Evolutionary conservation across 2,797 vertebrate genomes (phyloP).

Genomic region (Alauda arvensis): DNA sequence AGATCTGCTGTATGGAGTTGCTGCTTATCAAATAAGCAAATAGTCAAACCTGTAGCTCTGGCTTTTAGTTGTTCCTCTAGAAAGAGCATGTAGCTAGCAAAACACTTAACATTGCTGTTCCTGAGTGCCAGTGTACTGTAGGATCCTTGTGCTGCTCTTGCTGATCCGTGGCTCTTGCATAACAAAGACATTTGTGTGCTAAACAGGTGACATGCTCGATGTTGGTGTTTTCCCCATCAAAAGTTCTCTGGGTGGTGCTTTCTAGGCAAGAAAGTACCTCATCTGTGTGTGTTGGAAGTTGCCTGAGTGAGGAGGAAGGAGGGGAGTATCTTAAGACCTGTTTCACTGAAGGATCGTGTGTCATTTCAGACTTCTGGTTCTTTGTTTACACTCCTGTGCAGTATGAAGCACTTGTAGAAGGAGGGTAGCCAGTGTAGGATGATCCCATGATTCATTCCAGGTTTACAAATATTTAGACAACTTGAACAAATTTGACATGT

Average conservation of each 20-base stretch:
- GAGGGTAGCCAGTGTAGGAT: not conserved
- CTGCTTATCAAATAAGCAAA: not conserved
- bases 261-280: not conserved
- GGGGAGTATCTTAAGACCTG: not conserved
- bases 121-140: not conserved
- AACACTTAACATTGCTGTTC: not conserved
- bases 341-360: not conserved
- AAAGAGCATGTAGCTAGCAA: constrained; percentile 25
- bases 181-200: not conserved
- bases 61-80: constrained; percentile 35
- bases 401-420: not conserved
- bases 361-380: not conserved
- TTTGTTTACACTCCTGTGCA: not conserved
- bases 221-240: not conserved
- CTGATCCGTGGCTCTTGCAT: not conserved
- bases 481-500: not conserved
- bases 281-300: not conserved
- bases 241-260: not conserved
- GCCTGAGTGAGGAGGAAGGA: not conserved
- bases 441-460: not conserved
- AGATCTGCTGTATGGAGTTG: not conserved
- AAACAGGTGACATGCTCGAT: not conserved
- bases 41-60: constrained; percentile 6
- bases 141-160: constrained; percentile 9
- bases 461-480: constrained; percentile 38